These are phyloP conservation scores for Centruroides vittatus DNA, from an alignment of 1,140 invertebrate genomes.

Conservation along the genomic window DNA sequence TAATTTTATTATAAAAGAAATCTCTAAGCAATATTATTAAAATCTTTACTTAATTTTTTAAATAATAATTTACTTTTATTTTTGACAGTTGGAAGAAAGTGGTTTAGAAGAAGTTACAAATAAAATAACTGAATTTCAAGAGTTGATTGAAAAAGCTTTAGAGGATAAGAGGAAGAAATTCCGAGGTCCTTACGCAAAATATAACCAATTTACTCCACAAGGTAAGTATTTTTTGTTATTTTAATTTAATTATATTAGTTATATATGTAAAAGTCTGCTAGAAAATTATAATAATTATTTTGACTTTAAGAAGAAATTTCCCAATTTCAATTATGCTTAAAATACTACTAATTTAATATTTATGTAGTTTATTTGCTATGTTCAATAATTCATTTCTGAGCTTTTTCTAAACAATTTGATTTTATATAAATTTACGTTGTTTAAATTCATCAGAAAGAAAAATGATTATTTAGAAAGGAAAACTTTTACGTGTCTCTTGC, in stretches of 20 bases:
- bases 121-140: slow-evolving; percentile 31
- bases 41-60: background rate
- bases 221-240: too few relatives aligned
- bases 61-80: background rate
- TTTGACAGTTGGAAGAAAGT: slow-evolving; percentile 44
- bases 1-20: background rate
- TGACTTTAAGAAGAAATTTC: background rate
- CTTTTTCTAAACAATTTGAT: too few relatives aligned
- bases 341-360: too few relatives aligned
- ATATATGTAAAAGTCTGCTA: background rate
- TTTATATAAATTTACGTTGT: too few relatives aligned
- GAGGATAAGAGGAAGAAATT: slow-evolving; percentile 44
- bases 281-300: background rate
- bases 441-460: too few relatives aligned
- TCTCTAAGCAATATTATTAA: background rate
- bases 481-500: too few relatives aligned
- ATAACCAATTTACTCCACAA: background rate
- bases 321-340: too few relatives aligned
- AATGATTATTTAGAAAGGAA: too few relatives aligned
- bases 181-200: slow-evolving; percentile 25
- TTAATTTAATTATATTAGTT: background rate
- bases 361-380: too few relatives aligned
- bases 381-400: too few relatives aligned
- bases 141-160: slow-evolving; percentile 43
- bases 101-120: slow-evolving; percentile 30